Conservation (phyloP, 2,797 vertebrate species). For the Cossypha polioptera region DNA sequence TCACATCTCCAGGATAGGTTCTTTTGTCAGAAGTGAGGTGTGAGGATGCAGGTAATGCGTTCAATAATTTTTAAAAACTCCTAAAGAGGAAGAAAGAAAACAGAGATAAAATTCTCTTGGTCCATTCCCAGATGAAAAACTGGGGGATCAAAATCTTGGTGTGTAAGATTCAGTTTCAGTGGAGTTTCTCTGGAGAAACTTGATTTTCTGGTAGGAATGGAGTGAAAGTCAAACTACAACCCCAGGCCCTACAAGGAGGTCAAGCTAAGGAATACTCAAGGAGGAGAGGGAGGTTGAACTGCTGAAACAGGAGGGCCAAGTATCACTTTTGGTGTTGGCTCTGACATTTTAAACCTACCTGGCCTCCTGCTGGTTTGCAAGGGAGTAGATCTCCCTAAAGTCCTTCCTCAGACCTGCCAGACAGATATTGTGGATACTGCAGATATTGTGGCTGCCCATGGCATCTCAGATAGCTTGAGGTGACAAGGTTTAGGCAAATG, state of each 20-base stretch:
- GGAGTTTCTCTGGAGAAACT: background rate
- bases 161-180: background rate
- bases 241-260: background rate
- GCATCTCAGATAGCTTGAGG: background rate
- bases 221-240: background rate
- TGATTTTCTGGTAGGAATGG: background rate
- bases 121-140: background rate
- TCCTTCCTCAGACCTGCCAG: background rate
- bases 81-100: background rate
- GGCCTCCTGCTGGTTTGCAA: background rate
- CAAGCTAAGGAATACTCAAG: background rate
- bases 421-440: no score
- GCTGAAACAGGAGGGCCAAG: background rate
- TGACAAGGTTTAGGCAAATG: background rate
- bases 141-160: background rate
- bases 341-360: background rate
- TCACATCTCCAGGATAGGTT: background rate
- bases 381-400: background rate
- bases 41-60: background rate
- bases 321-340: background rate
- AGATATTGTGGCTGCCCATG: background rate
- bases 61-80: background rate
- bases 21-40: background rate
- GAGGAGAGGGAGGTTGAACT: background rate
- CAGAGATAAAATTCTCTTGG: background rate